phyloP scores from a whole-genome alignment of 1,140 invertebrate genomes.

The Euschistus heros region DNA sequence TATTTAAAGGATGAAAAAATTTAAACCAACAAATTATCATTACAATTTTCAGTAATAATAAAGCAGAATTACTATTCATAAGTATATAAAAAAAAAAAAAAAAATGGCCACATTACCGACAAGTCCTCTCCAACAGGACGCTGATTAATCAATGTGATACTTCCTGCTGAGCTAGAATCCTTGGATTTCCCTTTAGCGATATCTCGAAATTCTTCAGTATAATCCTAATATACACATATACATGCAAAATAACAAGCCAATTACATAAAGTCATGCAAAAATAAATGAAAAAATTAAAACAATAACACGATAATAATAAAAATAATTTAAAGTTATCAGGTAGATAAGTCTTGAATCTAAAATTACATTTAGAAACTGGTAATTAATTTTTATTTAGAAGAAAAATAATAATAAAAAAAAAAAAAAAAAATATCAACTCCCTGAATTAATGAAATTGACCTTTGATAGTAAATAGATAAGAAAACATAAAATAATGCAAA shows the following conservation, averaged over 20 bases:
- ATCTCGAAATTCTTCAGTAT: conserved; percentile 91
- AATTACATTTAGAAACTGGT: no score
- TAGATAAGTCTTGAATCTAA: no score
- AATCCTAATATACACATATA: conserved; percentile 62
- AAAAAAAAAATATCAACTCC: no score
- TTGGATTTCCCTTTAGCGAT: conserved; percentile 89
- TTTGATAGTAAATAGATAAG: no score
- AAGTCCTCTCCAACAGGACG: conserved; percentile 86
- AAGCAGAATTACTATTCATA: no score
- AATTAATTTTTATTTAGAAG: no score
- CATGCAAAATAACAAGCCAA: conserved; percentile 30
- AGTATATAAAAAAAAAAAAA: conserved; percentile 30
- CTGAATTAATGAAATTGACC: no score
- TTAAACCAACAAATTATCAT: neutral
- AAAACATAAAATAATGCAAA: no score
- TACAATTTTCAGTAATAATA: neutral
- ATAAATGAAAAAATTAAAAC: neutral
- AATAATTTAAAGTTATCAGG: no score
- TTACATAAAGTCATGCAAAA: neutral
- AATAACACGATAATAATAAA: no score
- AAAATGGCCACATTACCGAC: conserved; percentile 59
- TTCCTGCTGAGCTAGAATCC: conserved; percentile 76
- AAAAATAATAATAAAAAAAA: no score
- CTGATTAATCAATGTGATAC: conserved; percentile 93
- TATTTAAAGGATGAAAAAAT: neutral